Base-by-base conservation (phyloP, 2,113 vertebrate genomes). In the Clupea harengus region DNA sequence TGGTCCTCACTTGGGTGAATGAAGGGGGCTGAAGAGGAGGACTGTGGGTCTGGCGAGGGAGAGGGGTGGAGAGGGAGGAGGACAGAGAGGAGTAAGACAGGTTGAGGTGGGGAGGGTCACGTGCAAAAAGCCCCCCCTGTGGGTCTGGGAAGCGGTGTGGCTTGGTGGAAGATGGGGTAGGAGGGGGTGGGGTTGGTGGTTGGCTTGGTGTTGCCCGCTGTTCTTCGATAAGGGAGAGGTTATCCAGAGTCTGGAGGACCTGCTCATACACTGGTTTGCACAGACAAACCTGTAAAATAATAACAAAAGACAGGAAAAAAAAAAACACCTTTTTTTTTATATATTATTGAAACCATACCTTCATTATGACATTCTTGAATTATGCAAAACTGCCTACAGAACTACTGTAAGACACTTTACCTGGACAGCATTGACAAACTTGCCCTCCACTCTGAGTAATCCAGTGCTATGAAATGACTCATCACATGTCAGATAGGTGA, bases 241-340 rank as follows among this genome's bases (percentile, higher is more conserved):
- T 98, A 93, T 99, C 98, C 89, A 99, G 91, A 0, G 98, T 99
- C 84, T 99, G 97, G 15, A 99, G 94, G 64, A 99, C 96, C 90
- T 99, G 98, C 85, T 99, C 98, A 86, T 99, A 99, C 0, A 99
- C 98, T 0, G 97, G 94, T 89, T 99, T 99, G 87, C 97, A 98
- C 83, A 99, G 94, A 88, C 96, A 97, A 88, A 99, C 98, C 98
- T 99, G 88, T 86, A 28, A 22, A 44, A 83, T 84, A 92, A 87
- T 84, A 2, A 67, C 9, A 72, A 28, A 85, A 22, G 6, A 81
- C 86, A 32, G 83, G 11, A 52, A 89, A 83, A 22, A 82, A 32
- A 1, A 87, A 67, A 50, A 88, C 22, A 6, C 39, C 39, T 39
- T 39, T 39, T 20, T 20, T 7, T 22, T 60, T 22, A 60, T 4